These are phyloP conservation scores for Enteromius afrohamiltoni DNA, from an alignment of 2,797 vertebrate genomes.

Conservation along the genomic window DNA sequence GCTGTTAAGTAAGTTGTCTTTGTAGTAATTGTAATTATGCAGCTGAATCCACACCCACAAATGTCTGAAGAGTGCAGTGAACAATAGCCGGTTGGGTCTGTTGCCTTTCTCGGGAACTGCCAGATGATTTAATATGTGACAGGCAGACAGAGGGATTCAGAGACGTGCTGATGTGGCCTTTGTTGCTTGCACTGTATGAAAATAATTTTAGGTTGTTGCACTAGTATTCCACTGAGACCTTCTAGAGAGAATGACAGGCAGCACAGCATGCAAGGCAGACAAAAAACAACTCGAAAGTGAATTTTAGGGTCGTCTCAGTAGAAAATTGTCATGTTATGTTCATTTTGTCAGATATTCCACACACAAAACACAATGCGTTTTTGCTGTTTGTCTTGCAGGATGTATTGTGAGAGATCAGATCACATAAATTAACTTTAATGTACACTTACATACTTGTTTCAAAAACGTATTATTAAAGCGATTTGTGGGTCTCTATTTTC, in stretches of 20 bases:
- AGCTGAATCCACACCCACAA: slow-evolving; percentile 47
- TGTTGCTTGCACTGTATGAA: slow-evolving; percentile 55
- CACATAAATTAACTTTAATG: neutral
- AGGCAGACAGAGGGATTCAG: slow-evolving; percentile 49
- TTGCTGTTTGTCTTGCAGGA: neutral
- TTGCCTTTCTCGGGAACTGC: slow-evolving; percentile 47
- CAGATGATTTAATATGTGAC: slow-evolving; percentile 46
- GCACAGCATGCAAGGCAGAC: slow-evolving; percentile 15
- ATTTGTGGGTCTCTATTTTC: neutral
- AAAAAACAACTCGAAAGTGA: slow-evolving; percentile 37
- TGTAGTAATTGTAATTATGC: slow-evolving; percentile 57
- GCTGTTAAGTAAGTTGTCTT: slow-evolving; percentile 63
- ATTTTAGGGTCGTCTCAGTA: slow-evolving; percentile 46
- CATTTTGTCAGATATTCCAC: slow-evolving; percentile 47
- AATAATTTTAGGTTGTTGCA: slow-evolving; percentile 60
- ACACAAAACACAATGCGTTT: slow-evolving; percentile 32
- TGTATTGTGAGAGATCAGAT: slow-evolving; percentile 22
- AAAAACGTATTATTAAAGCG: neutral
- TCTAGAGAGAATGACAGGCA: slow-evolving; percentile 54
- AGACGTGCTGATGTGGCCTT: slow-evolving; percentile 57
- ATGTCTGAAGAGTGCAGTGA: slow-evolving; percentile 31
- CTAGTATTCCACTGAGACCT: slow-evolving; percentile 47
- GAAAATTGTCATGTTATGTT: slow-evolving; percentile 56
- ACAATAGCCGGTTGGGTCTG: slow-evolving; percentile 36
- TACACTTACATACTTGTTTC: neutral